Evolutionary conservation across 35 echinoderm and acorn worm genomes (phyloP), one percentile per base, ranked within the genome.

Genomic region (Lytechinus variegatus): DNA sequence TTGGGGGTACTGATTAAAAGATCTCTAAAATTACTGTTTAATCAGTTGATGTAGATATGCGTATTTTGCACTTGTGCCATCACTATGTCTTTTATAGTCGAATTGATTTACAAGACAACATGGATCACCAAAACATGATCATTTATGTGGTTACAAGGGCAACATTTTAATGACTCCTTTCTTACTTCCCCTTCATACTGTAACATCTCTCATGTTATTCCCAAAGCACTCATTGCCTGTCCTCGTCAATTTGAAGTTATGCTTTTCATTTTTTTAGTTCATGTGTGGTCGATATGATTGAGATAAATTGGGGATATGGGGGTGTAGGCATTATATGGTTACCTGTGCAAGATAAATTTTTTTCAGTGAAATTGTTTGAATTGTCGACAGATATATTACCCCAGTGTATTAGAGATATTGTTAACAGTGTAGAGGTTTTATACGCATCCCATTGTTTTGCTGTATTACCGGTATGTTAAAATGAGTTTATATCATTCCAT

Each of bases 281-380:
- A 79, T 79, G 66, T 79, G 66, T 79, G 66, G 66, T 79, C 66
- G 66, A 79, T 79, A 16, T 79, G 66, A 79, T 79, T 79, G 66
- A 79, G 66, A 79, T 79, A 21, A 24, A 19, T n/a, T n/a, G n/a
- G 66, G 19, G 66, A 79, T 24, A 79, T 79, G 66, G 66, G 21
- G 21, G 66, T 24, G 66, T 79, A 79, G 66, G 3, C 66, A 44
- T 44, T 44, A 44, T 44, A 24, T 16, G 66, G 19, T 79, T 24
- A 79, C 66, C 19, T 8, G 3, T 79, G 66, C 19, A 24, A 24
- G n/a, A 16, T 5, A 9, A 9, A 4, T 11, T 8, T 56, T 0
- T n/a, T 79, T n/a, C 19, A 7, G 19, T 1, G 21, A 24, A 24
- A 58, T 9, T 44, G 33, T 44, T 44, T 44, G 2, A 44, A 44